Evolutionary conservation across 2,113 vertebrate genomes (phyloP).

Genomic region (Microtus pennsylvanicus): DNA sequence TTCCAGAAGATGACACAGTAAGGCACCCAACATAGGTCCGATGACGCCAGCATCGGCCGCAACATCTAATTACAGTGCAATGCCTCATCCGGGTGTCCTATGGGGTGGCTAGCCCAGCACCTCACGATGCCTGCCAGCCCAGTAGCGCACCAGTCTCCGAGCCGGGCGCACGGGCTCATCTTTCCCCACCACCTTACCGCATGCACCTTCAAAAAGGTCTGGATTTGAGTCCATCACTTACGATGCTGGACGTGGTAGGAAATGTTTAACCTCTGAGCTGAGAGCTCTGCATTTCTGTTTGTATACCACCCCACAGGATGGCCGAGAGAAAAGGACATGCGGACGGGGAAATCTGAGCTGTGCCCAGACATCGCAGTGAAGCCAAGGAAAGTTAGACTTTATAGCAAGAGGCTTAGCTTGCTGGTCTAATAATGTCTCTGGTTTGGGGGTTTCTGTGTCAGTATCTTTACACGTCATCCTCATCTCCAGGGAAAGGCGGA

Average conservation of each 20-base stretch:
- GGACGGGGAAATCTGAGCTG: background rate
- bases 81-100: too few relatives aligned
- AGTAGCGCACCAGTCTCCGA: fast-evolving
- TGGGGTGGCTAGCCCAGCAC: fast-evolving
- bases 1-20: background rate
- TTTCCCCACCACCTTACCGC: background rate
- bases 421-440: background rate
- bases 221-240: background rate
- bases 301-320: background rate
- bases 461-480: background rate
- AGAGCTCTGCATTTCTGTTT: background rate
- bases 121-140: background rate
- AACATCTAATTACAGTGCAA: fast-evolving
- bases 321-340: background rate
- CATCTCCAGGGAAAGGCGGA: slow-evolving; percentile 25
- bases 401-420: fast-evolving
- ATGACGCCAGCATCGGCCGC: background rate
- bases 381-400: background rate
- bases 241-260: fast-evolving
- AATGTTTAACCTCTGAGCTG: background rate
- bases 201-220: background rate
- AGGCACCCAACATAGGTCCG: background rate
- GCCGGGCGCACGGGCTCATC: fast-evolving
- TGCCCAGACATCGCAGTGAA: background rate
- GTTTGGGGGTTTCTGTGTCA: background rate